Evolutionary conservation across 1,140 invertebrate species (phyloP).

Genomic region (Ostrea edulis): DNA sequence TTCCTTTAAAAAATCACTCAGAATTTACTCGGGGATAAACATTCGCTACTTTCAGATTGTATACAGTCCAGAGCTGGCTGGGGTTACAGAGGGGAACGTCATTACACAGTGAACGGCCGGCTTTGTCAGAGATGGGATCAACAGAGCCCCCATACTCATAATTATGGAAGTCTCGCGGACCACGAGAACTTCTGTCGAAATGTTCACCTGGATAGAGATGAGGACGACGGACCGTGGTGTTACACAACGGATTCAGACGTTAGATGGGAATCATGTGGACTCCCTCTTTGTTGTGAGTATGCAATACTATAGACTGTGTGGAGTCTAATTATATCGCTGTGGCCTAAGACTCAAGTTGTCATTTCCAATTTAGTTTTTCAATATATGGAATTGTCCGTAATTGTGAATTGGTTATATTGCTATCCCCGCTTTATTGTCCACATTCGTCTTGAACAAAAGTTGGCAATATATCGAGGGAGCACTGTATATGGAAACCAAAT

Average conservation of each 20-base stretch:
- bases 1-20: no score
- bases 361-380: no score
- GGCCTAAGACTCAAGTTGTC: no score
- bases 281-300: conserved; percentile 42
- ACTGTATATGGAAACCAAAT: no score
- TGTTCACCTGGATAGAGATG: background rate
- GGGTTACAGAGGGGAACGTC: conserved; percentile 40
- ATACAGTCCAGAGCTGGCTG: conserved; percentile 16
- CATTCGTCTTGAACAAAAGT: no score
- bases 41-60: conserved; percentile 26
- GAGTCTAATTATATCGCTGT: no score
- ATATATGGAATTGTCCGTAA: no score
- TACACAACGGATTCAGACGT: conserved; percentile 24
- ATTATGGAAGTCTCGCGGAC: background rate
- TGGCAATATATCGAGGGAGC: no score
- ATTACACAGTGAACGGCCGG: conserved; percentile 23
- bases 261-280: conserved; percentile 41
- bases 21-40: no score
- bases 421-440: no score
- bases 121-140: conserved; percentile 49
- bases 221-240: conserved; percentile 39
- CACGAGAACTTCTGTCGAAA: conserved; percentile 55
- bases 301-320: no score
- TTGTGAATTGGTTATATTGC: no score
- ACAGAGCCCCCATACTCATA: conserved; percentile 45